phyloP scores from a whole-genome alignment of 2,888 invertebrate genomes.

The Chydorus sphaericus region DNA sequence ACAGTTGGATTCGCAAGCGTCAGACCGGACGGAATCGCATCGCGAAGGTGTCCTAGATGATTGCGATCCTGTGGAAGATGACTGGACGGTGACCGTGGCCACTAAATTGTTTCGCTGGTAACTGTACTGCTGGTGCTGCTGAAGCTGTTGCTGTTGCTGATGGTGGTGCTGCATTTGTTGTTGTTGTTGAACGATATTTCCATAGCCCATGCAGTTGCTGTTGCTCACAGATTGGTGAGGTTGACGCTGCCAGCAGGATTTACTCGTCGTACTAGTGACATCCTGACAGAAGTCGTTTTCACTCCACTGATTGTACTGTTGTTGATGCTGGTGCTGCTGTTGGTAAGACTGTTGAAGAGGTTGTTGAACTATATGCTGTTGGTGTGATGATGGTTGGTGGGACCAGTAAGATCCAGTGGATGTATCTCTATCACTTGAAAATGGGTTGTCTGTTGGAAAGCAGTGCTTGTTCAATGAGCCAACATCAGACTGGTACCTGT shows the following conservation, averaged over 20 bases:
- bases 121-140: background rate
- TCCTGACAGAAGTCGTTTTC: background rate
- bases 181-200: background rate
- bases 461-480: background rate
- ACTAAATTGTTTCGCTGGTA: background rate
- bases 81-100: background rate
- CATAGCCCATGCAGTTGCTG: constrained; percentile 7
- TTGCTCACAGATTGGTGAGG: background rate
- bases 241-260: background rate
- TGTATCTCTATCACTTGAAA: background rate
- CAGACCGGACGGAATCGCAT: background rate
- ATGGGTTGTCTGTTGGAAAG: constrained; percentile 3
- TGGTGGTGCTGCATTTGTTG: background rate
- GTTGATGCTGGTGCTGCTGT: background rate
- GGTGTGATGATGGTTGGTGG: no score
- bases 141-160: background rate
- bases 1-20: background rate
- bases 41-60: background rate
- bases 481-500: background rate
- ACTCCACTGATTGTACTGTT: constrained; percentile 2
- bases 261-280: background rate
- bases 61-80: background rate
- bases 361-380: no score
- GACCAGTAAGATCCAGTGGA: constrained; percentile 4
- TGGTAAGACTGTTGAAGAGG: no score